Conservation (phyloP, 2,113 vertebrate genomes). For the Saguinus midas region DNA sequence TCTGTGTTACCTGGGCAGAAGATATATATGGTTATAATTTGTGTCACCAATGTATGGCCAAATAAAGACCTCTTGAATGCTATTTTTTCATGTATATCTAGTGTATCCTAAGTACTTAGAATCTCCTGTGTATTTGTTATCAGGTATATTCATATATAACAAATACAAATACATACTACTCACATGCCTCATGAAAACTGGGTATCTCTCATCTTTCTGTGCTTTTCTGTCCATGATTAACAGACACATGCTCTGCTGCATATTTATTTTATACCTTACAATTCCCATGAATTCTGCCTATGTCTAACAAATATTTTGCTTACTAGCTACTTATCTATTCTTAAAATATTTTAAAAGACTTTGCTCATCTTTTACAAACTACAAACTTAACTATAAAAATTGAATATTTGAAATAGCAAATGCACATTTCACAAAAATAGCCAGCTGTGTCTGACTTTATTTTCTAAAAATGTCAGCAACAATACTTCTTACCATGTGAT, state of each 20-base stretch:
- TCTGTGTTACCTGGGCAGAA: neutral
- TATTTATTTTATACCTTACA: neutral
- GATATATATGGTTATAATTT: neutral
- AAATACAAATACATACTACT: neutral
- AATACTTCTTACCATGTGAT: neutral
- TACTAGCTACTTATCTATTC: neutral
- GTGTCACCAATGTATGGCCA: neutral
- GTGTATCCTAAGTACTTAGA: neutral
- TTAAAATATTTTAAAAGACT: neutral
- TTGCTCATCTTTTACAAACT: neutral
- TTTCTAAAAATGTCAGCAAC: neutral
- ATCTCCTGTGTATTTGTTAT: neutral
- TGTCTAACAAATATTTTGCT: neutral
- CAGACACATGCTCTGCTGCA: neutral
- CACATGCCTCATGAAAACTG: neutral
- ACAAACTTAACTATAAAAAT: neutral
- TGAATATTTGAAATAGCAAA: constrained; percentile 27
- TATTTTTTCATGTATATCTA: neutral
- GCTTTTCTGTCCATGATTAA: neutral
- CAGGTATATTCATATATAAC: neutral
- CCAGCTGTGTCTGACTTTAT: neutral
- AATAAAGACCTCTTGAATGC: neutral
- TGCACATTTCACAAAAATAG: neutral
- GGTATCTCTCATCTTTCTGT: neutral
- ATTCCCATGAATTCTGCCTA: neutral